Conservation (phyloP, 2,113 vertebrate genomes). For the Salvelinus namaycush region DNA sequence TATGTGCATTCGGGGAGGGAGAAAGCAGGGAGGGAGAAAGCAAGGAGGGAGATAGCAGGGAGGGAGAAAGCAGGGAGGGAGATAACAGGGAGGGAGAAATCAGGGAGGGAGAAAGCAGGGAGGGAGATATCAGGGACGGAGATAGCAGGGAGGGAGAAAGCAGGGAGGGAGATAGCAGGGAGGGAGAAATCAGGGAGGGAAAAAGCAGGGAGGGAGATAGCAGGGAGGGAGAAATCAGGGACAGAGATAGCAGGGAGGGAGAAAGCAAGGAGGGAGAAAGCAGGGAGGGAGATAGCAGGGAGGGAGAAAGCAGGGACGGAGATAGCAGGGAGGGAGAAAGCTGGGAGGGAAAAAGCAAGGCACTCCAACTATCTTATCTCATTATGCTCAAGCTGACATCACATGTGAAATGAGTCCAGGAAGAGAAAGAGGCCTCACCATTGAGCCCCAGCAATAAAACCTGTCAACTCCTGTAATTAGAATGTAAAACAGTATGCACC, state of each 20-base stretch:
- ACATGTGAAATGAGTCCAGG: conserved; percentile 69
- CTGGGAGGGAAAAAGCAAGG: conserved; percentile 36
- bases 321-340: neutral
- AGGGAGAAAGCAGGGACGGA: neutral
- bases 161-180: conserved; percentile 47
- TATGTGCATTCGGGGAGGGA: conserved; percentile 20
- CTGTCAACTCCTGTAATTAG: conserved; percentile 73
- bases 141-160: conserved; percentile 33
- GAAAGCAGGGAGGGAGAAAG: neutral
- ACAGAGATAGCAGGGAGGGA: no score
- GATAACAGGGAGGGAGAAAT: conserved; percentile 21
- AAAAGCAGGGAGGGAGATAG: no score
- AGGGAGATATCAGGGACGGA: neutral
- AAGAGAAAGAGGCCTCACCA: conserved; percentile 66
- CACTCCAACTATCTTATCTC: conserved; percentile 65
- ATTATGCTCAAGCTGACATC: conserved; percentile 70
- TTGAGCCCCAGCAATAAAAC: conserved; percentile 70
- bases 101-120: conserved; percentile 25
- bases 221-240: no score
- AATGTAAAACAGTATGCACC: conserved; percentile 74
- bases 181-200: no score
- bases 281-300: no score
- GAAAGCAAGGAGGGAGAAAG: no score
- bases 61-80: no score
- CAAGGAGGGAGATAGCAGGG: no score